Percentiles rank a stretch among this genome's conserved stretches.
Evolutionary conservation across 2,888 invertebrate genomes (phyloP).

Genomic region (Ornithoptera alexandrae): DNA sequence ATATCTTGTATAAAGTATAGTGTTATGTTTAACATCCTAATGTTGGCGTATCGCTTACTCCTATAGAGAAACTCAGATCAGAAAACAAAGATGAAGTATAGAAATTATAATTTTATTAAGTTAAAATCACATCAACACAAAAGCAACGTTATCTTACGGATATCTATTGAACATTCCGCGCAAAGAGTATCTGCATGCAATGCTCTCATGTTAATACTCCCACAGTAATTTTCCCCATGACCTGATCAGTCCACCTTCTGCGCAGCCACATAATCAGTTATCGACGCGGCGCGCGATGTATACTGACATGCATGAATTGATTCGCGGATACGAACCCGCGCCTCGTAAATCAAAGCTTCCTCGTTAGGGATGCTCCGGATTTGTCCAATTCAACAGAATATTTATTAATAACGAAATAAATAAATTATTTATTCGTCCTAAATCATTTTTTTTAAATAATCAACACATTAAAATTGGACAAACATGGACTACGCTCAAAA

Average conservation of each 20-base stretch:
- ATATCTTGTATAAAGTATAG: no score
- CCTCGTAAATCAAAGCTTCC: slow-evolving; percentile 31
- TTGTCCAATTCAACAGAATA: background rate
- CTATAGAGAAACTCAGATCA: no score
- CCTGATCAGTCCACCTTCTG: slow-evolving; percentile 13
- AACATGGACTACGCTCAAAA: no score
- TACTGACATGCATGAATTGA: slow-evolving; percentile 35
- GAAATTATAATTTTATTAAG: background rate
- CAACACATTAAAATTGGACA: no score
- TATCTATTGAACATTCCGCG: background rate
- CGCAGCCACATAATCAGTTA: slow-evolving; percentile 28
- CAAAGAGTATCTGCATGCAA: background rate
- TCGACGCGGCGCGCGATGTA: slow-evolving; percentile 29
- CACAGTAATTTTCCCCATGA: slow-evolving; percentile 26
- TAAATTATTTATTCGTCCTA: no score
- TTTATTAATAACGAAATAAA: background rate
- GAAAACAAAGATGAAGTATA: no score
- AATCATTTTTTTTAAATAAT: no score
- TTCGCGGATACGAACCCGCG: slow-evolving; percentile 28
- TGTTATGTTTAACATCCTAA: no score
- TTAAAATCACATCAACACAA: background rate
- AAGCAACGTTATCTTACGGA: background rate
- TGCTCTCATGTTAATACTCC: slow-evolving; percentile 19
- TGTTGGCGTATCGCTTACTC: no score
- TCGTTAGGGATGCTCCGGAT: slow-evolving; percentile 1